phyloP scores from a whole-genome alignment of 2,888 invertebrate genomes.

The Orchestes rusci region DNA sequence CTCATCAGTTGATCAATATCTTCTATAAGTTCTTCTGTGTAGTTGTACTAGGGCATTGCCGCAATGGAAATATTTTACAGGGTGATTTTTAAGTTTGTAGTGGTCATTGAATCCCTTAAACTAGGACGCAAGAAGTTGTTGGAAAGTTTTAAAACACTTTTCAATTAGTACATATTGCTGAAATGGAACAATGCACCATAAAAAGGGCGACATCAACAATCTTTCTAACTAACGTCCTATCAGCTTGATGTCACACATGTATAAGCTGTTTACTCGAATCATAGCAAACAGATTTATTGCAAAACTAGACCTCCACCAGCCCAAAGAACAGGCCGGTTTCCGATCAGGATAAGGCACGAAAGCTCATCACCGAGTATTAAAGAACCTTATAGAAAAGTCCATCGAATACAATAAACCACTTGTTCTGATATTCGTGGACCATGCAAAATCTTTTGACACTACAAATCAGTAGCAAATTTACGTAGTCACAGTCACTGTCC shows the following conservation, averaged over 20 bases:
- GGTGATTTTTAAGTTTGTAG: no score
- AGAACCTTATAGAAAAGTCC: conserved; percentile 8
- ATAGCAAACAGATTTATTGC: conserved; percentile 18
- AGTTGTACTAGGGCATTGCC: no score
- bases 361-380: conserved; percentile 17
- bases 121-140: no score
- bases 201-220: no score
- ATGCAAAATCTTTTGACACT: conserved; percentile 5
- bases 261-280: conserved; percentile 23
- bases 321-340: conserved; percentile 24
- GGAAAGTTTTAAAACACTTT: no score
- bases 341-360: conserved; percentile 17
- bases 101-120: no score
- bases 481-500: background rate
- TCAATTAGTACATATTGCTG: no score
- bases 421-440: conserved; percentile 7
- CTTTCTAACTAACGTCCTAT: no score
- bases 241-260: conserved; percentile 3
- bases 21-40: no score
- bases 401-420: conserved; percentile 7
- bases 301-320: conserved; percentile 24
- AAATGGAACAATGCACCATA: no score
- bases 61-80: no score
- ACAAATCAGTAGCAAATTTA: background rate
- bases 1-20: no score